Evolutionary conservation across 2,888 invertebrate species (phyloP).

Genomic region (Smittia sp.): DNA sequence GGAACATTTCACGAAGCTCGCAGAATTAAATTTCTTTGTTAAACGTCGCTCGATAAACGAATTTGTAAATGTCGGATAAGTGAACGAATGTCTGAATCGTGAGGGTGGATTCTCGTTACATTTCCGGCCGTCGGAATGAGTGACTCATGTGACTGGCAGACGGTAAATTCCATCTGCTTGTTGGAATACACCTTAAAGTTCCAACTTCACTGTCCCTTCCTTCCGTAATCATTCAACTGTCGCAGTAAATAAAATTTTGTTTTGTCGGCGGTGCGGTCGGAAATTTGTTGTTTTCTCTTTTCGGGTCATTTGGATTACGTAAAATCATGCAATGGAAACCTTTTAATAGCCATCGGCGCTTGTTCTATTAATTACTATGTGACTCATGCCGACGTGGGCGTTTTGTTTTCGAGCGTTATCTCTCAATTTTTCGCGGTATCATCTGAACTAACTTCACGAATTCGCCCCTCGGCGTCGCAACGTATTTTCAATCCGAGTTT

Average conservation of each 20-base stretch:
- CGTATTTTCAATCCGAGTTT: not conserved
- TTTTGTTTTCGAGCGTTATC: not conserved
- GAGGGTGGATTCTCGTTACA: too few relatives aligned
- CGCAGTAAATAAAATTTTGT: not conserved
- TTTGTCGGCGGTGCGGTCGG: not conserved
- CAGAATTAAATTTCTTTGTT: too few relatives aligned
- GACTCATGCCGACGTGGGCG: not conserved
- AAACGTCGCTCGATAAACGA: too few relatives aligned
- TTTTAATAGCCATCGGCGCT: not conserved
- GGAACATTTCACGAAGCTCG: too few relatives aligned
- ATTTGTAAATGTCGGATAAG: too few relatives aligned
- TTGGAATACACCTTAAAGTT: not conserved
- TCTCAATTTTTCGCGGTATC: not conserved
- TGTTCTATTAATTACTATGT: not conserved
- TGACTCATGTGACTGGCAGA: not conserved
- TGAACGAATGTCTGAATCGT: too few relatives aligned
- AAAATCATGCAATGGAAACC: not conserved
- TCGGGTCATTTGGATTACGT: not conserved
- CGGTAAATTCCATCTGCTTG: conserved; percentile 2
- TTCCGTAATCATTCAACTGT: conserved; percentile 12
- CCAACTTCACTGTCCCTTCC: not conserved
- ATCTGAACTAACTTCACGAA: not conserved
- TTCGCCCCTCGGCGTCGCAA: conserved; percentile 5
- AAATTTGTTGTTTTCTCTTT: not conserved
- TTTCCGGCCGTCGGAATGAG: too few relatives aligned